These are phyloP conservation scores for Agriopis aurantiaria DNA, from an alignment of 2,888 invertebrate species.

Conservation along the genomic window DNA sequence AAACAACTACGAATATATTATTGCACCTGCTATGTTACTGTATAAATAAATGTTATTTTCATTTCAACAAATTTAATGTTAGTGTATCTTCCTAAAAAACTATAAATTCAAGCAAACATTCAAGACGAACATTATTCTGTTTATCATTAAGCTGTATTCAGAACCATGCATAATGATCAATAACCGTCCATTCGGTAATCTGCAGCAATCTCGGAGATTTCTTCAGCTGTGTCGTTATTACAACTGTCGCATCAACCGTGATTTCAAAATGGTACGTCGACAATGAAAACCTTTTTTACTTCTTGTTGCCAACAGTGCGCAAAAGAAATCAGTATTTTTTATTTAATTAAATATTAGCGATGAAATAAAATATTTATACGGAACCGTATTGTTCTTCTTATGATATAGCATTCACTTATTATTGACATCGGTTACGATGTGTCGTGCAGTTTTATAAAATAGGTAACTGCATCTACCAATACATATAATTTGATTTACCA, in stretches of 20 bases:
- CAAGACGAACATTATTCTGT: background rate
- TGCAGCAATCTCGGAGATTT: slow-evolving; percentile 35
- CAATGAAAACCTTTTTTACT: slow-evolving; percentile 32
- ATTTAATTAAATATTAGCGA: slow-evolving; percentile 19
- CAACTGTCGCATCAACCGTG: slow-evolving; percentile 44
- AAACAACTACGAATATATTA: too few species aligned
- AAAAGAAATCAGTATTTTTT: slow-evolving; percentile 26
- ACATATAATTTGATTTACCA: too few species aligned
- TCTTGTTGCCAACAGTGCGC: slow-evolving; percentile 20
- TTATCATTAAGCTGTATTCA: background rate
- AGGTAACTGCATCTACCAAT: too few species aligned
- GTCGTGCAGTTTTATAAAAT: too few species aligned
- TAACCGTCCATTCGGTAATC: slow-evolving; percentile 45
- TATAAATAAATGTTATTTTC: too few species aligned
- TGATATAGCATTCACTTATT: too few species aligned
- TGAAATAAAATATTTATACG: slow-evolving; percentile 12
- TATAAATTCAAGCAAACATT: background rate
- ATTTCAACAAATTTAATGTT: too few species aligned
- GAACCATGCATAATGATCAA: slow-evolving; percentile 14
- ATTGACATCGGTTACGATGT: too few species aligned
- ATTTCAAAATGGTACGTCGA: slow-evolving; percentile 35
- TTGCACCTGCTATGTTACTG: too few species aligned
- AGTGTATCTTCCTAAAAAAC: too few species aligned
- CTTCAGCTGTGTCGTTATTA: slow-evolving; percentile 50
- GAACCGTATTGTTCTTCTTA: slow-evolving; percentile 2